These are phyloP conservation scores for Acrocephalus arundinaceus DNA, from an alignment of 2,113 vertebrate genomes.

Conservation along the genomic window DNA sequence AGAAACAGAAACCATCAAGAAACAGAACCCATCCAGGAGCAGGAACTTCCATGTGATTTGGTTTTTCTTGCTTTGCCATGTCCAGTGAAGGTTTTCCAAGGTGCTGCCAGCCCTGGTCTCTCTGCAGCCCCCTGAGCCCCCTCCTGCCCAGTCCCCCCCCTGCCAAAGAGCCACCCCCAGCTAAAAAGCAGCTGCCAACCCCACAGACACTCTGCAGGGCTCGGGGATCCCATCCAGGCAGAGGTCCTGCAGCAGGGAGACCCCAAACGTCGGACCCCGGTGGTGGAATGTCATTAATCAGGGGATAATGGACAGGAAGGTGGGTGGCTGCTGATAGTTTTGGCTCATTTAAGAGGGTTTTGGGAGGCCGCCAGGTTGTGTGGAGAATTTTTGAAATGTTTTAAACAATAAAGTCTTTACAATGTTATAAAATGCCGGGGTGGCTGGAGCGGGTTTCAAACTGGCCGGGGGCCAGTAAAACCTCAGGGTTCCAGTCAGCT, in stretches of 20 bases:
- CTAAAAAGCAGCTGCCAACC: slow-evolving; percentile 28
- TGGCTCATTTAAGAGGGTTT: slow-evolving; percentile 75
- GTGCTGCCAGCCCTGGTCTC: background rate
- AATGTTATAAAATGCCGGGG: slow-evolving; percentile 73
- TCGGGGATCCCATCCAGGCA: slow-evolving; percentile 24
- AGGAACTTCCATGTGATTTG: background rate
- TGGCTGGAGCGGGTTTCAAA: slow-evolving; percentile 64
- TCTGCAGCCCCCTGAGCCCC: background rate
- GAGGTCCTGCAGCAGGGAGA: slow-evolving; percentile 48
- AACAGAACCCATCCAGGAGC: background rate
- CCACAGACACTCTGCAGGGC: slow-evolving; percentile 29
- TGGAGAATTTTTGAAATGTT: slow-evolving; percentile 72
- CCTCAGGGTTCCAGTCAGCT: slow-evolving; percentile 77
- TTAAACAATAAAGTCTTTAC: slow-evolving; percentile 81
- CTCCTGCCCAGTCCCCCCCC: background rate
- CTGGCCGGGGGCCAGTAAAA: slow-evolving; percentile 70
- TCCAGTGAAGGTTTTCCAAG: slow-evolving; percentile 32
- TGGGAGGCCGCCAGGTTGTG: slow-evolving; percentile 74
- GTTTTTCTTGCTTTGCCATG: background rate
- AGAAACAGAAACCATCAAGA: background rate
- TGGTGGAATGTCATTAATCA: slow-evolving; percentile 70
- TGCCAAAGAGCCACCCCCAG: background rate
- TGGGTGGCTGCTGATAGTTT: slow-evolving; percentile 83
- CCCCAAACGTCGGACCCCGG: slow-evolving; percentile 23
- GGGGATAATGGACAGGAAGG: slow-evolving; percentile 65